Evolutionary conservation across 2,797 vertebrate genomes (phyloP).

Genomic region (Cyprinodon diabolis): DNA sequence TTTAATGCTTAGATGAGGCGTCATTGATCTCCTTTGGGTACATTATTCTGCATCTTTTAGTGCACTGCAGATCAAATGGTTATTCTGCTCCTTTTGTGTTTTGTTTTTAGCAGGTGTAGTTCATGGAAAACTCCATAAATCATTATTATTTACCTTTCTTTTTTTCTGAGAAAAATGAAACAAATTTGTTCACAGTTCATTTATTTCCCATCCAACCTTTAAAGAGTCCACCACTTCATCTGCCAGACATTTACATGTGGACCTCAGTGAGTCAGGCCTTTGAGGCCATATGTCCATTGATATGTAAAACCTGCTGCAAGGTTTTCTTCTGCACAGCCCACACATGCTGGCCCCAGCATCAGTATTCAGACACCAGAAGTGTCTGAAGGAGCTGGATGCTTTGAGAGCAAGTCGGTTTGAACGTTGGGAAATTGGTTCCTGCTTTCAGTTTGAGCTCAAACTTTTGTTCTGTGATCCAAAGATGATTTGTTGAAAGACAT

Average conservation of each 20-base stretch:
- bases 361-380: slow-evolving; percentile 49
- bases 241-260: slow-evolving; percentile 61
- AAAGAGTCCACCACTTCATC: slow-evolving; percentile 38
- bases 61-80: background rate
- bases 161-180: slow-evolving; percentile 16
- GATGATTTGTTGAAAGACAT: background rate
- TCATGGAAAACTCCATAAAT: background rate
- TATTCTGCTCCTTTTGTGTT: background rate
- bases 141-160: background rate
- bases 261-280: slow-evolving; percentile 56
- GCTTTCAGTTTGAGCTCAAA: slow-evolving; percentile 1
- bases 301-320: slow-evolving; percentile 71
- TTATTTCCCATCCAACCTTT: slow-evolving; percentile 31
- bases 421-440: slow-evolving; percentile 6
- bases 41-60: background rate
- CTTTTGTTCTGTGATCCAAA: background rate
- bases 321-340: slow-evolving; percentile 44
- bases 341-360: slow-evolving; percentile 49
- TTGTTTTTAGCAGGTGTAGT: background rate
- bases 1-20: background rate
- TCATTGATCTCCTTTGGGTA: background rate
- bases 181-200: slow-evolving; percentile 18
- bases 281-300: slow-evolving; percentile 66
- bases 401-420: slow-evolving; percentile 16
- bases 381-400: slow-evolving; percentile 30